Evolutionary conservation across 2,888 invertebrate species (phyloP), one percentile per base, ranked within the genome.

Genomic region (Yponomeuta sedellus): DNA sequence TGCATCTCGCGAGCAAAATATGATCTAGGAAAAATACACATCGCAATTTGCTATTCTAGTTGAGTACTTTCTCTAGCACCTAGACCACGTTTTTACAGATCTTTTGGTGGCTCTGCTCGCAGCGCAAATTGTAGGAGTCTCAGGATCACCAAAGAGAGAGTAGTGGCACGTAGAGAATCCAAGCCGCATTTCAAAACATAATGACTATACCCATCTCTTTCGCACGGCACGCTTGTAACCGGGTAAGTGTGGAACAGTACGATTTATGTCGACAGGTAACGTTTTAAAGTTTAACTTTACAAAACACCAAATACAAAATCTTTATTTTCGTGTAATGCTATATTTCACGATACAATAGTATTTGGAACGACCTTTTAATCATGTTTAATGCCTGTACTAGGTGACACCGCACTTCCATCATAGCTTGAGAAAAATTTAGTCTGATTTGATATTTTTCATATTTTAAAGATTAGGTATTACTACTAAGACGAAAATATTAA

Each of bases 211-310:
- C 59, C 25, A 22, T 59, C 59, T 59, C 59, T 59, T 6, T 59
- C 22, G 20, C 59, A 22, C 59, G 59, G 59, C 25, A 59, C 59
- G 59, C 59, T 59, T 59, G 25, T 22, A 20, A 19, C 59, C 22
- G 44, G 12, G 44, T 52, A 52, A 52, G 16, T 8, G 12, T 12
- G 16, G 44, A 16, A 16, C 44, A 52, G 44, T 52, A 52, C 16
- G 44, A 52, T 52, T 12, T 4, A 52, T 52, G 44, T 52, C 3
- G 44, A 16, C 16, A 10, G 1, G 12, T 52, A 52, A 16, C 44
- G 12, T 52, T 44, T 44, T 44, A 12, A 44, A 12, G 12, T 44
- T 44, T 12, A 44, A 44, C 44, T 16, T 16, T 52, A 52, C n/a
- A n/a, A n/a, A n/a, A n/a, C n/a, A n/a, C n/a, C n/a, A n/a, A n/a